A percentile compares a stretch with the other conserved stretches of the same genome.
These are phyloP conservation scores for Palythoa grandiflora DNA, from an alignment of 92 coral and sea anemone species.

Conservation along the genomic window DNA sequence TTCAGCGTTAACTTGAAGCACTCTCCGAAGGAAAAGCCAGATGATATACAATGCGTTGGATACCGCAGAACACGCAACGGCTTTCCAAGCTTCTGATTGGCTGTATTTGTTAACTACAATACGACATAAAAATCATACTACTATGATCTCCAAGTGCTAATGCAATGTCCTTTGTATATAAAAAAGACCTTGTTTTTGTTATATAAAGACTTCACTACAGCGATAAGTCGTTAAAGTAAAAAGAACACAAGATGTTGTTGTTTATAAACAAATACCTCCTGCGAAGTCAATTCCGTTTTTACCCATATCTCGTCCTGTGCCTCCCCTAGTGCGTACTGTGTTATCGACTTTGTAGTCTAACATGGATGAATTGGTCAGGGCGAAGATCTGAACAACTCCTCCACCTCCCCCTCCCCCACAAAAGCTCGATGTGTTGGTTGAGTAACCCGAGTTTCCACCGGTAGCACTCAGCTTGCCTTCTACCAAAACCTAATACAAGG, in stretches of 20 bases:
- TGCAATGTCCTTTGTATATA: no score
- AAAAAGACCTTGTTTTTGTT: background rate
- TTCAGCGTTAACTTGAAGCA: no score
- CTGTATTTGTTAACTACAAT: no score
- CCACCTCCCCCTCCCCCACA: slow-evolving; percentile 53
- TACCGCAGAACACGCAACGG: no score
- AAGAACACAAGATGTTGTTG: background rate
- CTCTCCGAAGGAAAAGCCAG: no score
- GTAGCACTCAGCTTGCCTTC: slow-evolving; percentile 12
- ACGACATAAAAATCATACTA: no score
- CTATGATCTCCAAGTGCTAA: no score
- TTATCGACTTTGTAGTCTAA: background rate
- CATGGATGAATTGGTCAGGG: slow-evolving; percentile 19
- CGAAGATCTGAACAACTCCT: slow-evolving; percentile 42
- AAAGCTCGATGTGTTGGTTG: slow-evolving; percentile 16
- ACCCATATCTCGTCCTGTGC: slow-evolving; percentile 33
- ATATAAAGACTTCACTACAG: background rate
- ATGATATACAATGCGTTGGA: no score
- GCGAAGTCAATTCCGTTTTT: slow-evolving; percentile 36
- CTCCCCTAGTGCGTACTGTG: slow-evolving; percentile 35
- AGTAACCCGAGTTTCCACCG: slow-evolving; percentile 29
- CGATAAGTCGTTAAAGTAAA: background rate
- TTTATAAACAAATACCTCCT: slow-evolving; percentile 11
- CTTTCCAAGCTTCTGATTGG: no score
- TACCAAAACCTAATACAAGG: slow-evolving; percentile 9